phyloP scores from a whole-genome alignment of 2,113 vertebrate species.

The Orcinus orca region DNA sequence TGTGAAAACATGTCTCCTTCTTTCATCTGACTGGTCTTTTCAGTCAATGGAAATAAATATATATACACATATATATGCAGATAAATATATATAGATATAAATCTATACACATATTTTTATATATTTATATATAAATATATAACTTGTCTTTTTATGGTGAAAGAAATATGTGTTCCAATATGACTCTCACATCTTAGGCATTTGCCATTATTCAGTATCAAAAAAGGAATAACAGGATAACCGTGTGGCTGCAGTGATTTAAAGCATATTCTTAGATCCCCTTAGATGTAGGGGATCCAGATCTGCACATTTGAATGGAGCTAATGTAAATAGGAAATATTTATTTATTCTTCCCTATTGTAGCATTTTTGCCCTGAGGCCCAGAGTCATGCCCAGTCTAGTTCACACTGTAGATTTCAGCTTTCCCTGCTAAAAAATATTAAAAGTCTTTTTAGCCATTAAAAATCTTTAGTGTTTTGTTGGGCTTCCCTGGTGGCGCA shows the following conservation, averaged over 20 bases:
- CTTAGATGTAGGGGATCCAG: neutral
- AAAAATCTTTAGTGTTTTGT: neutral
- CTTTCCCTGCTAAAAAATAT: conserved; percentile 15
- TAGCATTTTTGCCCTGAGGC: neutral
- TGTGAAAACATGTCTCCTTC: neutral
- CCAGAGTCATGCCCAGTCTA: neutral
- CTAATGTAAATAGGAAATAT: neutral
- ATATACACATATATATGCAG: neutral
- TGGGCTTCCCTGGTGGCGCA: neutral
- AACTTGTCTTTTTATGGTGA: neutral
- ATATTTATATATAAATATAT: neutral
- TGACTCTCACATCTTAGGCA: neutral
- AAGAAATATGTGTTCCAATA: neutral
- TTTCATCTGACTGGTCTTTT: neutral
- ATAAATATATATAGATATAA: neutral
- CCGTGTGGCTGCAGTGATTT: neutral
- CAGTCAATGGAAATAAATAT: neutral
- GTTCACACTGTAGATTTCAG: neutral
- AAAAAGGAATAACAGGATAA: neutral
- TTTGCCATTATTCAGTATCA: neutral
- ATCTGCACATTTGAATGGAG: neutral
- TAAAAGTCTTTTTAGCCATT: conserved; percentile 8
- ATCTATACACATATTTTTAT: neutral
- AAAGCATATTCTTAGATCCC: neutral
- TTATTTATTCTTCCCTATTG: neutral